Conservation (phyloP, 1,140 invertebrate species). For the Hyles vespertilio region DNA sequence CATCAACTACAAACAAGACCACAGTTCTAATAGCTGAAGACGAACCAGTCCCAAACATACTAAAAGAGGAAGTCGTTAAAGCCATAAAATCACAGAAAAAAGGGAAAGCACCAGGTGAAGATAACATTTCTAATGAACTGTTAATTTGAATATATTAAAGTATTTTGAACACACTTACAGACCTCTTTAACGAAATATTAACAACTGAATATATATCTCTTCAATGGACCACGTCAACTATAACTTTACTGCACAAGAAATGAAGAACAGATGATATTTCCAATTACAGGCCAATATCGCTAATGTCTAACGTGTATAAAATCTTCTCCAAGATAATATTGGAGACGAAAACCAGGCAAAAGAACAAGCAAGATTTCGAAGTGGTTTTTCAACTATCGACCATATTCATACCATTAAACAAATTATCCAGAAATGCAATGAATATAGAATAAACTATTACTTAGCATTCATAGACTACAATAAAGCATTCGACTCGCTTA, state of each 20-base stretch:
- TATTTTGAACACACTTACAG: conserved; percentile 13
- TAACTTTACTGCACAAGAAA: conserved; percentile 33
- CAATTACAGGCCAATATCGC: conserved; percentile 27
- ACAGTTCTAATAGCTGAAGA: conserved; percentile 3
- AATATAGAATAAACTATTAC: conserved; percentile 21
- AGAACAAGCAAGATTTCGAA: conserved; percentile 25
- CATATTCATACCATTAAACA: conserved; percentile 24
- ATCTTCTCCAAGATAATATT: conserved; percentile 29
- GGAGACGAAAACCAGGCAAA: conserved; percentile 26
- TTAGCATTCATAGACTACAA: conserved; percentile 24
- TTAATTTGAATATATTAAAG: conserved; percentile 16
- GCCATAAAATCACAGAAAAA: conserved; percentile 29
- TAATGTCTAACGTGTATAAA: conserved; percentile 30
- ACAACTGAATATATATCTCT: conserved; percentile 22
- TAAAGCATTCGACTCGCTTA: conserved; percentile 26
- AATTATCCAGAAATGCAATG: conserved; percentile 22
- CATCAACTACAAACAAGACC: conserved; percentile 1
- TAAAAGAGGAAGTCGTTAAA: conserved; percentile 26
- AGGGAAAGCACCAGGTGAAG: conserved; percentile 29
- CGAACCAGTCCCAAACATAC: conserved; percentile 20
- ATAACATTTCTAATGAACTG: conserved; percentile 30
- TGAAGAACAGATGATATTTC: conserved; percentile 24
- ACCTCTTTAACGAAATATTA: conserved; percentile 31
- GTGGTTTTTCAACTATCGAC: conserved; percentile 22
- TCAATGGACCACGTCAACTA: conserved; percentile 29